Evolutionary conservation across 2,113 vertebrate species (phyloP), one percentile per base, ranked within the genome.

Genomic region (Asarcornis scutulata): DNA sequence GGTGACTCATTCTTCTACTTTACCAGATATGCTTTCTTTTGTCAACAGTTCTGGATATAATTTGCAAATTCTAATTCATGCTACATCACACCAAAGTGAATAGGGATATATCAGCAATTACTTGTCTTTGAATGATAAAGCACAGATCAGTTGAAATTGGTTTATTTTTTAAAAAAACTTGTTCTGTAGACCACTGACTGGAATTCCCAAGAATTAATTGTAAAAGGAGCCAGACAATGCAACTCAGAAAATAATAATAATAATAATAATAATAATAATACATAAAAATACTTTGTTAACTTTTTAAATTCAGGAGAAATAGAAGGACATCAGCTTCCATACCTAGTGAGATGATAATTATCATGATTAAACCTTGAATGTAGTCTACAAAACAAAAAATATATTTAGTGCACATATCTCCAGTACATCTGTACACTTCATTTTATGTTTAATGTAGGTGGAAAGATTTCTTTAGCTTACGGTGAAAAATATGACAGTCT

Each of bases 401-500:
- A 76, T 42, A 44, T 73, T 64, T 53, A 89, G 23, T 59, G 13
- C 26, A 83, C 18, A 32, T 59, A 73, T 46, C 87, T 97, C 87
- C 83, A 93, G 52, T 56, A 86, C 85, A 96, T 94, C 88, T 94
- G 67, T 50, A 63, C 23, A 72, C 38, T 93, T 95, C 36, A 91
- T 97, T 89, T 91, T 96, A 80, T 38, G 67, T 96, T 95, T 80
- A 93, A 95, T 92, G 25, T 93, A 58, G 63, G 21, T 91, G 63
- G 91, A 97, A 98, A 96, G 69, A 95, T 89, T 93, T 59, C 38
- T 96, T 94, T 95, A 91, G 52, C 52, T 79, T 87, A 64, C 91
- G 82, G 93, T 97, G 40, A 96, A 97, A 97, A 97, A 96, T 96
- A 97, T 97, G 96, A 95, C 86, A 97, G 89, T 44, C 76, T 94